phyloP scores from a whole-genome alignment of 2,888 invertebrate genomes.

The Stenoptilia bipunctidactyla region DNA sequence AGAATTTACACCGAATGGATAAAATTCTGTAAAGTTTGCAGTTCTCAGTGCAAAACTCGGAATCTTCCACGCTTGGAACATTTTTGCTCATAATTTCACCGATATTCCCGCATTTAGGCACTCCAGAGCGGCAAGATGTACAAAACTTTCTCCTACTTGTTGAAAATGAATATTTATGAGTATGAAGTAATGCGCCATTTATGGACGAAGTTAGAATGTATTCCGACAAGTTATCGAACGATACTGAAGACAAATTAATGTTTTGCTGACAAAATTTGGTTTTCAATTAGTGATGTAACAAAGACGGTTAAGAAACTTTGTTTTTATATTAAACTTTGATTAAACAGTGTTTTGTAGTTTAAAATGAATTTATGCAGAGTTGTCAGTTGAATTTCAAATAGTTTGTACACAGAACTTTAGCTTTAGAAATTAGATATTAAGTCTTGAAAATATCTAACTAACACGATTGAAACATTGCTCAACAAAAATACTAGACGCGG shows the following conservation, averaged over 20 bases:
- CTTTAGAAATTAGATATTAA: no score
- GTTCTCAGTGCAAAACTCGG: slow-evolving; percentile 9
- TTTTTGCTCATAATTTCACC: slow-evolving; percentile 63
- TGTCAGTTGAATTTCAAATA: no score
- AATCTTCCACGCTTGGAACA: slow-evolving; percentile 40
- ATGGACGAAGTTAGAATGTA: slow-evolving; percentile 61
- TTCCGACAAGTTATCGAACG: slow-evolving; percentile 49
- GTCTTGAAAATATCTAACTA: no score
- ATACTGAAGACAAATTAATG: slow-evolving; percentile 22
- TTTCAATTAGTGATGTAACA: neutral
- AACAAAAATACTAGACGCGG: no score
- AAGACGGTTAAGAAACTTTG: no score
- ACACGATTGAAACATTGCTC: no score
- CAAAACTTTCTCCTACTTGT: slow-evolving; percentile 28
- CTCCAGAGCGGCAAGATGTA: slow-evolving; percentile 19
- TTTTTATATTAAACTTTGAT: no score
- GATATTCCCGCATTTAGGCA: slow-evolving; percentile 50
- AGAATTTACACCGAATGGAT: slow-evolving; percentile 11
- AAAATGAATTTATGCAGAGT: no score
- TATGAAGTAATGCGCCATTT: slow-evolving; percentile 60
- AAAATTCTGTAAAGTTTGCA: slow-evolving; percentile 15
- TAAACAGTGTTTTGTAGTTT: no score
- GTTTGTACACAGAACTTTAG: no score
- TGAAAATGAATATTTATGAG: slow-evolving; percentile 68
- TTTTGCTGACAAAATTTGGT: neutral